phyloP scores from a whole-genome alignment of 2,797 vertebrate species.

The Emys orbicularis region DNA sequence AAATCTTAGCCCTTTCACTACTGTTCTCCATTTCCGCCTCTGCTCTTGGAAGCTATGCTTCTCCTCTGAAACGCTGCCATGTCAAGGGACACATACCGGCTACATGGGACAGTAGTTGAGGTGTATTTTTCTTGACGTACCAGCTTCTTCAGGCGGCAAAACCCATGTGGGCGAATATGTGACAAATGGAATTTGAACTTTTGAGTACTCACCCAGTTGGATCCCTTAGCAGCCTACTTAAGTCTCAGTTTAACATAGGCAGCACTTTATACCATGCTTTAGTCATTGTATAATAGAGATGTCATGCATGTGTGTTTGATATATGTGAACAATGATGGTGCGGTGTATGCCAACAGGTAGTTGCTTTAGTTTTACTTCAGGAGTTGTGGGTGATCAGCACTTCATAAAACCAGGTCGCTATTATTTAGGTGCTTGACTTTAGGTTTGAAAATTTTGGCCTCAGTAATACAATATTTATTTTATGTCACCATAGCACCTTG shows the following conservation, averaged over 20 bases:
- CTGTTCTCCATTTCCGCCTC: background rate
- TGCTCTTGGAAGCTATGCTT: background rate
- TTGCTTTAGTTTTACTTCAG: background rate
- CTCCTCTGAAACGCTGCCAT: background rate
- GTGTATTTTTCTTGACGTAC: background rate
- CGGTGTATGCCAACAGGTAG: background rate
- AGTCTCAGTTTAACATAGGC: background rate
- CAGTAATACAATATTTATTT: slow-evolving; percentile 1
- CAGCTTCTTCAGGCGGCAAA: background rate
- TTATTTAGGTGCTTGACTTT: background rate
- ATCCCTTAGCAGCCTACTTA: background rate
- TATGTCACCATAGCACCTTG: background rate
- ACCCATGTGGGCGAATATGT: background rate
- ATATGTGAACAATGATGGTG: background rate
- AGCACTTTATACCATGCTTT: accelerated
- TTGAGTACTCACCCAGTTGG: background rate
- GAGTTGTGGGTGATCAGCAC: background rate
- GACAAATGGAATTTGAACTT: background rate
- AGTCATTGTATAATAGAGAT: accelerated
- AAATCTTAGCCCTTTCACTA: background rate
- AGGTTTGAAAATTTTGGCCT: background rate
- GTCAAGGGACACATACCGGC: background rate
- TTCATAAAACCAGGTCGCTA: background rate
- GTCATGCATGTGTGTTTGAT: background rate
- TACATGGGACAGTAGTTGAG: background rate